phyloP scores from a whole-genome alignment of 2,888 invertebrate species.

The Hypselothyrea guttata region DNA sequence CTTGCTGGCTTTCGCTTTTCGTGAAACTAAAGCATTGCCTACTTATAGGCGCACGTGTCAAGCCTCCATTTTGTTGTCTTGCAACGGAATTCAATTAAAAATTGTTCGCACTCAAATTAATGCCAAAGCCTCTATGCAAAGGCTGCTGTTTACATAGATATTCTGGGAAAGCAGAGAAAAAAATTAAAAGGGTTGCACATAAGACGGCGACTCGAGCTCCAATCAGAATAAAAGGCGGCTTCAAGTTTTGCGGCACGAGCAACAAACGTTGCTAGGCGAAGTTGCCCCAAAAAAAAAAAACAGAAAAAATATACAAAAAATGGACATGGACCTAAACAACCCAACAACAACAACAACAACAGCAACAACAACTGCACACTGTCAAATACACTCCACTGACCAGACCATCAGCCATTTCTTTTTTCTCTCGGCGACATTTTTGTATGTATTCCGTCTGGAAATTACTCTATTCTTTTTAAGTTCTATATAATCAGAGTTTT shows the following conservation, averaged over 20 bases:
- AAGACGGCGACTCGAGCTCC: neutral
- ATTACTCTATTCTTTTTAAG: too few species aligned
- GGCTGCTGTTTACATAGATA: neutral
- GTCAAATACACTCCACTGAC: too few species aligned
- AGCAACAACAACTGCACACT: neutral
- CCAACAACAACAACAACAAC: constrained; percentile 1
- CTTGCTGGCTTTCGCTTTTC: neutral
- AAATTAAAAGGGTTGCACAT: constrained; percentile 1
- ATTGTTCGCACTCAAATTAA: neutral
- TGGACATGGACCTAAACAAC: too few species aligned
- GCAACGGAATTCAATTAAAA: neutral
- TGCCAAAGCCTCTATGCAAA: neutral
- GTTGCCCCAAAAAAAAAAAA: neutral
- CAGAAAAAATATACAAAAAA: neutral
- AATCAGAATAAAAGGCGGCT: neutral
- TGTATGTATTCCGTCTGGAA: too few species aligned
- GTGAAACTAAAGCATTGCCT: neutral
- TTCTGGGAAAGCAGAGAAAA: too few species aligned
- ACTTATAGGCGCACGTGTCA: constrained; percentile 3
- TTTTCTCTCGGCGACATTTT: neutral
- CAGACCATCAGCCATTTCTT: constrained; percentile 2
- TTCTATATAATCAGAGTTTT: too few species aligned
- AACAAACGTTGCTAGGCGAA: neutral
- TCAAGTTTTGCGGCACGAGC: neutral
- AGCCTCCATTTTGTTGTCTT: too few species aligned